phyloP scores from a whole-genome alignment of 1,140 invertebrate genomes.

The Tetramorium simillimum region DNA sequence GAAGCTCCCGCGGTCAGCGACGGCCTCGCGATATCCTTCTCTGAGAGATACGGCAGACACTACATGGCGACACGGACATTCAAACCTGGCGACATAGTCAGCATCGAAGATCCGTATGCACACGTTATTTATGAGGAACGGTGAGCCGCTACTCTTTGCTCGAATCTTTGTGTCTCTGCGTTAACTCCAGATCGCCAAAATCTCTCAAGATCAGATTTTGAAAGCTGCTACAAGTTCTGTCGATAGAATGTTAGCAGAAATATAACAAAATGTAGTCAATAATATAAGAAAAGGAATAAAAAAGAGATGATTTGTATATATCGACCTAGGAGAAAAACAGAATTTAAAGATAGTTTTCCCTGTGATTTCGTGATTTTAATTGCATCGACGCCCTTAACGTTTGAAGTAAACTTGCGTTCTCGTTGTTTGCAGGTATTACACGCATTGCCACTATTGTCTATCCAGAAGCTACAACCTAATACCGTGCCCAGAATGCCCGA shows the following conservation, averaged over 20 bases:
- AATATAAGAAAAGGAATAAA: neutral
- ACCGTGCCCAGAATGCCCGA: slow-evolving; percentile 83
- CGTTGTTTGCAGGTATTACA: slow-evolving; percentile 83
- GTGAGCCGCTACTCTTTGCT: slow-evolving; percentile 72
- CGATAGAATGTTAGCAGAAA: too few species aligned
- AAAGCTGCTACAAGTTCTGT: too few species aligned
- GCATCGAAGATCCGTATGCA: slow-evolving; percentile 92
- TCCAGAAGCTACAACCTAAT: slow-evolving; percentile 87
- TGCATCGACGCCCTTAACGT: neutral
- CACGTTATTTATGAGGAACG: slow-evolving; percentile 89
- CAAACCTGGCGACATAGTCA: slow-evolving; percentile 91
- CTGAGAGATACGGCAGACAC: slow-evolving; percentile 88
- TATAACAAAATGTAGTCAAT: neutral
- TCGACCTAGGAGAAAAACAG: neutral
- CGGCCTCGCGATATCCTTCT: slow-evolving; percentile 87
- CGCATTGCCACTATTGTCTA: slow-evolving; percentile 93
- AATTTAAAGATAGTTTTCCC: neutral
- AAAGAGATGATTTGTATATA: neutral
- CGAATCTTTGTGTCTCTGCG: neutral
- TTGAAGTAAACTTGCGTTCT: neutral
- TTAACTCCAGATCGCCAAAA: too few species aligned
- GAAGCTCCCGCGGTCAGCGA: slow-evolving; percentile 87
- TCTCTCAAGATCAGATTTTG: too few species aligned
- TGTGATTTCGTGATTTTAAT: neutral
- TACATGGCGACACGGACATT: slow-evolving; percentile 89